Evolutionary conservation across 2,797 vertebrate species (phyloP).

Genomic region (Mormyrus proboscirostris): DNA sequence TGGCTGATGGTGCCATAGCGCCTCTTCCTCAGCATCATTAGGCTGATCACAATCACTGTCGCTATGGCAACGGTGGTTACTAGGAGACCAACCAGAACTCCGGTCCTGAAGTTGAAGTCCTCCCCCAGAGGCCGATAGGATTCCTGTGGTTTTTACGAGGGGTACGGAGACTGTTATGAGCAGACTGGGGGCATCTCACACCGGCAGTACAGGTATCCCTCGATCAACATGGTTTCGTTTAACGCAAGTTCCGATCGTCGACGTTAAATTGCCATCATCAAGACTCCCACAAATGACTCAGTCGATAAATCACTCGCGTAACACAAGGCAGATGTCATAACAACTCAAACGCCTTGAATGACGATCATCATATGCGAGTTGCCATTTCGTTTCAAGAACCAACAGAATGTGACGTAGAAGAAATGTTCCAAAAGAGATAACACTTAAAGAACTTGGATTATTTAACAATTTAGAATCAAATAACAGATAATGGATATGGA

Average conservation of each 20-base stretch:
- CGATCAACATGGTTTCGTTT: not conserved
- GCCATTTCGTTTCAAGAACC: not conserved
- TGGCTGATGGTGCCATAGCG: constrained; percentile 97
- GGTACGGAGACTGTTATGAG: not conserved
- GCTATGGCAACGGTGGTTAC: constrained; percentile 92
- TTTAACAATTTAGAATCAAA: not conserved
- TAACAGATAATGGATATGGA: not conserved
- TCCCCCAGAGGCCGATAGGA: constrained; percentile 73
- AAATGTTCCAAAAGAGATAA: not conserved
- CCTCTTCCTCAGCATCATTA: constrained; percentile 93
- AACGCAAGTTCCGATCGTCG: not conserved
- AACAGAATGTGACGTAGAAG: not conserved
- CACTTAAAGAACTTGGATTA: not conserved
- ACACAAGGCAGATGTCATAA: not conserved
- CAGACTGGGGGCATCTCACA: not conserved
- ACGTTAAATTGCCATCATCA: not conserved
- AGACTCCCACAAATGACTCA: not conserved
- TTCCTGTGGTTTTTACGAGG: constrained; percentile 57
- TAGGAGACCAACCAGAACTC: constrained; percentile 86
- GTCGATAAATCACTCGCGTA: not conserved
- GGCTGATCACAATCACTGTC: constrained; percentile 89
- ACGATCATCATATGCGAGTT: not conserved
- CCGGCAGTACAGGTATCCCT: not conserved
- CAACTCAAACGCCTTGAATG: not conserved
- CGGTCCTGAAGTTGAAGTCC: constrained; percentile 88